These are phyloP conservation scores for Macrotus californicus DNA, from an alignment of 2,113 vertebrate genomes.

Conservation along the genomic window DNA sequence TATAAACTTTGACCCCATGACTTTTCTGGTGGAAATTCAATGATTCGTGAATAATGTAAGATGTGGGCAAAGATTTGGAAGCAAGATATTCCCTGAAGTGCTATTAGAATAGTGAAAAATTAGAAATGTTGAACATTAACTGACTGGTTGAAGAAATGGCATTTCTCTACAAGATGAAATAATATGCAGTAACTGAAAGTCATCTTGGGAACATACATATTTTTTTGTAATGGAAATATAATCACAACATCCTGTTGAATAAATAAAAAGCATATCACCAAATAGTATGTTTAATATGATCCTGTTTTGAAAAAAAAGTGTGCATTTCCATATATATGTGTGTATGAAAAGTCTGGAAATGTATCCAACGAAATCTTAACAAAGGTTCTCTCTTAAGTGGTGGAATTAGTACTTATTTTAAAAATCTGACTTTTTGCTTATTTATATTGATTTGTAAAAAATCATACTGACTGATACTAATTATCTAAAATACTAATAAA, in stretches of 20 bases:
- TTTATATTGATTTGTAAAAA: not conserved
- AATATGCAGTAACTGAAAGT: not conserved
- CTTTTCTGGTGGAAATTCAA: not conserved
- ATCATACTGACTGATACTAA: not conserved
- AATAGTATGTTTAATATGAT: not conserved
- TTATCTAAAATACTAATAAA: not conserved
- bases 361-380: not conserved
- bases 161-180: not conserved
- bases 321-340: not conserved
- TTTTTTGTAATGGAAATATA: not conserved
- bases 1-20: not conserved
- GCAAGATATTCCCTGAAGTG: not conserved
- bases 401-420: not conserved
- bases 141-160: not conserved
- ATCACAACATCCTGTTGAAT: not conserved
- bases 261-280: not conserved
- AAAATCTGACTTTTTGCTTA: not conserved
- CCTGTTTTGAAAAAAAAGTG: not conserved
- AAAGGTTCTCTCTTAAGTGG: not conserved
- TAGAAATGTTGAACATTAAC: not conserved
- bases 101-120: not conserved
- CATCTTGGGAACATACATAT: not conserved
- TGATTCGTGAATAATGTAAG: constrained; percentile 30
- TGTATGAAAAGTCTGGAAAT: not conserved
- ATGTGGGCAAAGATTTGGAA: not conserved